Evolutionary conservation across 2,888 invertebrate species (phyloP), one percentile per base, ranked within the genome.

Genomic region (Leptothorax acervorum): DNA sequence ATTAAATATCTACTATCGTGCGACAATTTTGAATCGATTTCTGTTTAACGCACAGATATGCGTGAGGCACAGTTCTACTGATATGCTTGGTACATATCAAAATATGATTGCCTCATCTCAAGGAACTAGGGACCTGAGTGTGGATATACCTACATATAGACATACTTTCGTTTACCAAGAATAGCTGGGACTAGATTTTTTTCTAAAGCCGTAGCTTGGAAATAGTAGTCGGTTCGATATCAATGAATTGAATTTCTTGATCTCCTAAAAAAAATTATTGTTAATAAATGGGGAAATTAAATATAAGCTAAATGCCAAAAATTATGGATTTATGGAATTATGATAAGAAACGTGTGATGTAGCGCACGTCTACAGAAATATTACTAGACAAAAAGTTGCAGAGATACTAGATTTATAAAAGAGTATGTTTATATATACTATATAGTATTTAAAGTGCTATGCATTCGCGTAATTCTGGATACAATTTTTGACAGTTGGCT

Each of bases 101-200:
- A 76, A 66, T 11, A 71, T 35, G 48, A 71, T 39, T 70, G 55
- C 70, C 68, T 79, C 78, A 71, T 79, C 57, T 60, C 35, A 71
- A 79, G 48, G 39, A 79, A 71, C 70, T 60, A 79, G 79, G 57
- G 71, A 71, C 71, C 78, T 79, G 73, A 84, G 81, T 78, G 85
- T 78, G 79, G 62, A 75, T 85, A 82, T 73, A n/a, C n/a, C n/a
- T n/a, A 85, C 39, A 65, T 81, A 35, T 48, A 55, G 35, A 39
- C 31, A 73, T 60, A 62, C 53, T 23, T 73, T 68, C 35, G 8
- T 65, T 68, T n/a, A 75, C 2, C 8, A 57, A 68, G 9, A 53
- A 63, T 65, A 65, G 55, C n/a, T 55, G n/a, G 12, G 11, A 23
- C 31, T 68, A 81, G 48, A 57, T 45, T 45, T 57, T 55, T 15